Conservation (phyloP, 2,888 invertebrate genomes). For the Falcaria lacertinaria region DNA sequence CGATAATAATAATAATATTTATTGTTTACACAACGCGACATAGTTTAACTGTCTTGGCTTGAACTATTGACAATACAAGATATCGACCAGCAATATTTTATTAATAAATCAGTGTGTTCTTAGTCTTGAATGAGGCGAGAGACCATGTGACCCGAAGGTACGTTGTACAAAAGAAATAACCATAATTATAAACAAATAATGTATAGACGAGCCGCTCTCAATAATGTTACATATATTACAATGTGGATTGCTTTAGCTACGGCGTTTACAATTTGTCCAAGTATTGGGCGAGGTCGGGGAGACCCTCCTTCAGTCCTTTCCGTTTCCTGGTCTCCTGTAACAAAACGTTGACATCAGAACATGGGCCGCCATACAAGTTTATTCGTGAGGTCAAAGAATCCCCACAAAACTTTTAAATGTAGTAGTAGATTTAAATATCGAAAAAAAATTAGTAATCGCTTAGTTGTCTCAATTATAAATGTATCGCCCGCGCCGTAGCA, state of each 20-base stretch:
- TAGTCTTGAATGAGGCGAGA: conserved; percentile 45
- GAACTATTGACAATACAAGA: conserved; percentile 43
- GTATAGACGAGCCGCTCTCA: conserved; percentile 57
- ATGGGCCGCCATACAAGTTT: too few relatives aligned
- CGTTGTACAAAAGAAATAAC: conserved; percentile 37
- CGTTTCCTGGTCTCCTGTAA: conserved; percentile 96
- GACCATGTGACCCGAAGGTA: conserved; percentile 28
- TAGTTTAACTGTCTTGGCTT: conserved; percentile 18
- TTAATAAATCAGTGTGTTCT: conserved; percentile 28
- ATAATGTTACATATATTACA: conserved; percentile 73
- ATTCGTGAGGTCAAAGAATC: too few relatives aligned
- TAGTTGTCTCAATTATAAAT: too few relatives aligned
- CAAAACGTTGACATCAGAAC: too few relatives aligned
- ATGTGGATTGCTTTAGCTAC: conserved; percentile 67
- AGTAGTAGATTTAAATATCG: too few relatives aligned
- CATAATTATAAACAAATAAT: conserved; percentile 38
- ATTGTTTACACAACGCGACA: conserved; percentile 1
- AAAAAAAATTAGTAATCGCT: too few relatives aligned
- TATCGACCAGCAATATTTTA: conserved; percentile 56
- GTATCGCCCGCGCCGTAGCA: conserved; percentile 79
- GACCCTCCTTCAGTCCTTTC: conserved; percentile 99
- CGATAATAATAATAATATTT: neutral
- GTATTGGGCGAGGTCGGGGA: conserved; percentile 96
- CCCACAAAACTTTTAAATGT: too few relatives aligned
- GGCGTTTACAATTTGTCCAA: conserved; percentile 97